These are phyloP conservation scores for Cerceris ruficornis DNA, from an alignment of 2,888 invertebrate genomes.

Conservation along the genomic window DNA sequence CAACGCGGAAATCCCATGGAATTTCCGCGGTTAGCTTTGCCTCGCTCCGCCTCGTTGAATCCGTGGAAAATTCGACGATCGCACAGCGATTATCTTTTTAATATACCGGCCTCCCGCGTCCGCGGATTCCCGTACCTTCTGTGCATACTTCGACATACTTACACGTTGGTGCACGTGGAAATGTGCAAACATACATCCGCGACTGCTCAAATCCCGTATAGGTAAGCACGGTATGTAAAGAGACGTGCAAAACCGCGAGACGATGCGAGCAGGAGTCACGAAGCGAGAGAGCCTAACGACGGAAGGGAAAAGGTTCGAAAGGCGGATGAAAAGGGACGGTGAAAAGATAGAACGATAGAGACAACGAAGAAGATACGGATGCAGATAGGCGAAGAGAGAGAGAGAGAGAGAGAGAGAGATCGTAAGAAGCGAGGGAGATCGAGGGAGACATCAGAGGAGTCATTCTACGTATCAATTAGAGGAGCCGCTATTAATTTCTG, in stretches of 20 bases:
- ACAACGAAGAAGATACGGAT: conserved; percentile 32
- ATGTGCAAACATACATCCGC: conserved; percentile 15
- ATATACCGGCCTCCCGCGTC: conserved; percentile 58
- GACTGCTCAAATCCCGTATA: conserved; percentile 38
- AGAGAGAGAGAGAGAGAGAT: conserved; percentile 26
- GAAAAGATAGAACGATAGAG: conserved; percentile 1
- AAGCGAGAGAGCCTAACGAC: conserved; percentile 28
- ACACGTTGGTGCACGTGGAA: conserved; percentile 14
- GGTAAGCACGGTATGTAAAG: conserved; percentile 62
- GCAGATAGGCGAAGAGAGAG: conserved; percentile 46
- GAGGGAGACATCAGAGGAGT: conserved; percentile 59
- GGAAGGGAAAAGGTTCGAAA: conserved; percentile 42
- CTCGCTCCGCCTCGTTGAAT: neutral
- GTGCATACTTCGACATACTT: conserved; percentile 17
- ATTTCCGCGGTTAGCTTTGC: conserved; percentile 39
- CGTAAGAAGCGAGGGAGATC: conserved; percentile 14
- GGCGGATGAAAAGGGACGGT: conserved; percentile 41
- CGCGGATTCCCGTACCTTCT: conserved; percentile 47
- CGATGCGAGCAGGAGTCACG: conserved; percentile 31
- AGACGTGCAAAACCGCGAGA: conserved; percentile 47
- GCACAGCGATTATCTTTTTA: conserved; percentile 67
- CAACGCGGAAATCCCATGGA: conserved; percentile 27
- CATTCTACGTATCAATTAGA: conserved; percentile 78
- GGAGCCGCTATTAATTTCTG: conserved; percentile 75
- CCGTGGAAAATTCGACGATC: conserved; percentile 51